Evolutionary conservation across 2,113 vertebrate species (phyloP).

Genomic region (Xenopus tropicalis): UCB_Xtro_10.0 CM004446.2:8464501-8465000

Average conservation of each 20-base stretch:
- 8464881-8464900: neutral
- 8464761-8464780: slow-evolving; percentile 1
- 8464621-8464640: slow-evolving; percentile 6
- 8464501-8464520: no score
- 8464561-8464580: no score
- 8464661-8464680: neutral
- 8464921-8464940: no score
- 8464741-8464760: neutral
- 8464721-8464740: slow-evolving; percentile 14
- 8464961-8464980: no score
- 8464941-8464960: no score
- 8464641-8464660: neutral
- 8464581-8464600: no score
- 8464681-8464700: slow-evolving; percentile 1
- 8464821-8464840: neutral
- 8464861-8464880: neutral
- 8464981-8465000: no score
- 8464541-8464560: no score
- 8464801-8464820: neutral
- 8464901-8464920: no score
- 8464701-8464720: slow-evolving; percentile 7
- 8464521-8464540: no score
- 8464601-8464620: neutral
- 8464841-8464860: neutral
- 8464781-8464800: neutral